A percentile compares a stretch with the other conserved stretches of the same genome.
These are phyloP conservation scores for Drosophila macrothrix DNA, from an alignment of 2,888 invertebrate genomes.

Conservation along the genomic window DNA sequence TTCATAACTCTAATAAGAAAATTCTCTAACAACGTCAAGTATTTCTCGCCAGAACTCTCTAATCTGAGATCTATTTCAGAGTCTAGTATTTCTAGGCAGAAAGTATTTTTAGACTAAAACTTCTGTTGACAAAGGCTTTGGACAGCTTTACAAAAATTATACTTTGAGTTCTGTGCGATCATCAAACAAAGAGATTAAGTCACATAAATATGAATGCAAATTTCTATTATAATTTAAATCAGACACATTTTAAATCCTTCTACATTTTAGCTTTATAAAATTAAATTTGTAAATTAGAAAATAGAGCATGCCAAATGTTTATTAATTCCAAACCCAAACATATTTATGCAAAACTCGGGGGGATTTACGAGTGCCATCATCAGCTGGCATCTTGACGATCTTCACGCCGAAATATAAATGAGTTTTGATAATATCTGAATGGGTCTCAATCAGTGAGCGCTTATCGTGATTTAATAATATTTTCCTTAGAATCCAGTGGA, in stretches of 20 bases:
- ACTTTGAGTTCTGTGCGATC: conserved; percentile 2
- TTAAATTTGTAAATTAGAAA: background rate
- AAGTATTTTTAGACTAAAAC: conserved; percentile 29
- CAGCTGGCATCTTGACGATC: conserved; percentile 26
- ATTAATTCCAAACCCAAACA: background rate
- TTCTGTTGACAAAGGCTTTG: background rate
- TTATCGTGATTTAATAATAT: conserved; percentile 46
- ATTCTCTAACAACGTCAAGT: background rate
- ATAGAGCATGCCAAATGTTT: background rate
- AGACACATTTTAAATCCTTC: background rate
- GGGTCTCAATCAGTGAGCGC: conserved; percentile 30
- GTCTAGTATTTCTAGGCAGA: conserved; percentile 18
- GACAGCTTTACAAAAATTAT: background rate
- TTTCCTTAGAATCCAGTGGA: conserved; percentile 44
- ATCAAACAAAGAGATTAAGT: background rate
- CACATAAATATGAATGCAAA: background rate
- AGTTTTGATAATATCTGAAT: conserved; percentile 39
- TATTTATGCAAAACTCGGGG: background rate
- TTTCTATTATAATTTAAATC: background rate
- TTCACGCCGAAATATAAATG: conserved; percentile 31
- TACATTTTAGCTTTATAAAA: background rate
- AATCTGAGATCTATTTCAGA: background rate
- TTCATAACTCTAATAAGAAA: background rate
- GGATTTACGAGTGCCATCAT: background rate
- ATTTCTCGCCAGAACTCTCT: conserved; percentile 6